Evolutionary conservation across 1,140 invertebrate genomes (phyloP).

Genomic region (Microplitis demolitor): DNA sequence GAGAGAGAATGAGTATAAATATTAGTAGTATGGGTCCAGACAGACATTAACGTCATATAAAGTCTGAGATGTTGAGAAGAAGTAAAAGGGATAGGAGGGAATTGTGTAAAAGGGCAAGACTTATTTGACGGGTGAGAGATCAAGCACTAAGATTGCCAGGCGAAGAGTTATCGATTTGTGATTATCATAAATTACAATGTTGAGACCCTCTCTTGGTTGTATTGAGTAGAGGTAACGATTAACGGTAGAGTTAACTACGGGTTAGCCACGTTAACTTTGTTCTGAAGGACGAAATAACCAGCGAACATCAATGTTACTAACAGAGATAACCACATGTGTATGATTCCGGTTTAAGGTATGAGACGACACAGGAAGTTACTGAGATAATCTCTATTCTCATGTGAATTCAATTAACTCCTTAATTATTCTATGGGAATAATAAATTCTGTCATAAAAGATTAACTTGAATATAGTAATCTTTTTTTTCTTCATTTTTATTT

Average conservation of each 20-base stretch:
- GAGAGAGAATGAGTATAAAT: not conserved
- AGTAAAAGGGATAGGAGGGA: not conserved
- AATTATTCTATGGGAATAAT: conserved; percentile 26
- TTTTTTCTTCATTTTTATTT: not conserved
- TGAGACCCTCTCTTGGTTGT: not conserved
- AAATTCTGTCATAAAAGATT: conserved; percentile 18
- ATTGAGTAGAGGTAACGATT: conserved; percentile 32
- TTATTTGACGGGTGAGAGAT: conserved; percentile 39
- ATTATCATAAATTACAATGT: conserved; percentile 51
- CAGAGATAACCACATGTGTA: not conserved
- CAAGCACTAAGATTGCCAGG: conserved; percentile 28
- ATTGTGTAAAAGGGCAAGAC: conserved; percentile 12
- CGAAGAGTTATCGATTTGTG: conserved; percentile 47
- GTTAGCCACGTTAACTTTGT: conserved; percentile 43
- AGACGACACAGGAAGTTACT: conserved; percentile 23
- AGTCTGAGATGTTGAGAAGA: not conserved
- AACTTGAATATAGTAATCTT: not conserved
- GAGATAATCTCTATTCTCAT: conserved; percentile 21
- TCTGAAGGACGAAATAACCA: conserved; percentile 18
- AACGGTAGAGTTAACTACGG: conserved; percentile 47
- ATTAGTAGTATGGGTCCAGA: not conserved
- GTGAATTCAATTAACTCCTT: conserved; percentile 27
- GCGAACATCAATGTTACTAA: not conserved
- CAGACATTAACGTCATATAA: not conserved
- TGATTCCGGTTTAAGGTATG: conserved; percentile 19